phyloP scores from a whole-genome alignment of 1,140 invertebrate species.

The Leptinotarsa undecemlineata region DNA sequence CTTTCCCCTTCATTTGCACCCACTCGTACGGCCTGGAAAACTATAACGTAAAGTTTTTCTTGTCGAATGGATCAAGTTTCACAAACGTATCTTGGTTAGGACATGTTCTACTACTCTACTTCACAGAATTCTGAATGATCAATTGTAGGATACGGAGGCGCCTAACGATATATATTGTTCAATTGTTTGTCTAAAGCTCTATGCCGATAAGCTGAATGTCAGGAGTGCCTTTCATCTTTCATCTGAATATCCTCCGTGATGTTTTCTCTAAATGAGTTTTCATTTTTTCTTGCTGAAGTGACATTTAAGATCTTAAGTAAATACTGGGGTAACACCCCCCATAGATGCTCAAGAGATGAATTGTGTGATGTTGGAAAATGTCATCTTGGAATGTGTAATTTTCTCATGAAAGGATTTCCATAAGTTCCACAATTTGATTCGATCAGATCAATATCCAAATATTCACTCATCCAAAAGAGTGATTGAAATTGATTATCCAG shows the following conservation, averaged over 20 bases:
- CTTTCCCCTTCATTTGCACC: no score
- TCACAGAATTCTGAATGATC: neutral
- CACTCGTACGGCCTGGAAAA: no score
- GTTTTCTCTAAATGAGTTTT: neutral
- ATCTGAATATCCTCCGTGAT: neutral
- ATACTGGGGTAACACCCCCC: neutral
- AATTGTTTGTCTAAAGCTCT: neutral
- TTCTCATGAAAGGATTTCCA: neutral
- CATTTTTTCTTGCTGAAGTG: neutral
- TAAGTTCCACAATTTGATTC: no score
- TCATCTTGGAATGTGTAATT: neutral
- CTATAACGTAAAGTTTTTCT: no score
- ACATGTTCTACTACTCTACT: neutral
- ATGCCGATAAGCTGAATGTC: neutral
- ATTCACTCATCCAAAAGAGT: no score
- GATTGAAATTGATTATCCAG: no score
- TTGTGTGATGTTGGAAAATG: neutral
- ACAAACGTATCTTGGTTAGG: no score
- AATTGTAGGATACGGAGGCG: neutral
- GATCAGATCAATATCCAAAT: no score
- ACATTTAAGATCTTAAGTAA: neutral
- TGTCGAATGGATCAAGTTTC: no score
- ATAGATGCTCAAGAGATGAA: neutral
- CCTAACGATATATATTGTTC: neutral
- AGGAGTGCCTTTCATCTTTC: slow-evolving; percentile 1